Base-by-base conservation (phyloP, 2,797 vertebrate genomes). In the Pseudopleuronectes americanus region DNA sequence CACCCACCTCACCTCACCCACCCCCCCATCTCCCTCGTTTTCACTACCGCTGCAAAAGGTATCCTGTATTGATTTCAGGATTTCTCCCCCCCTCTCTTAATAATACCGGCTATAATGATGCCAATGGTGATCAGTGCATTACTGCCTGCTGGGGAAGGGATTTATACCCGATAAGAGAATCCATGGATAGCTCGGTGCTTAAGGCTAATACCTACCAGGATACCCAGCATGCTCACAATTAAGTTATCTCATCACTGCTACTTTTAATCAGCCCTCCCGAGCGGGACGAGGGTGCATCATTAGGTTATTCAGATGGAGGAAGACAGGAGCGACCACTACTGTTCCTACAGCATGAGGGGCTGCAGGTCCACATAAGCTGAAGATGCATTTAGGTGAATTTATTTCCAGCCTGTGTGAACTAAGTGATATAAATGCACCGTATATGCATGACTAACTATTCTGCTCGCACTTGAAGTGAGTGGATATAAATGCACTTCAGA, bases 31-130 rank as follows among this genome's bases (percentile, higher is more conserved):
- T 88, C 91, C 90, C 89, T 88, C 86, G 83, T 90, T 93, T 92
- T 91, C 71, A 81, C 76, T 87, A 92, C 90, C 91, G 92, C 93
- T 88, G 90, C 90, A 90, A 94, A 94, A 93, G 91, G 90, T 93
- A 93, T 93, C 91, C 92, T 92, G 90, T 93, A 92, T 93, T 89
- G 93, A 93, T 93, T 93, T 90, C 84, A 86, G 81, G 82, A 77
- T 78, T 71, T 72, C 9, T 47, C 45, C 64, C 64, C 19, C 67
- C 67, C 26, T 26, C 26, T 26, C 26, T 26, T 91, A 93, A 93
- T 93, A 93, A 92, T 89, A 87, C 85, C 75, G 76, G 58, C 83
- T 82, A 89, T 92, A 92, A 92, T 92, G 88, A 92, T 90, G 90
- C 84, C 85, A 80, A 55, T 82, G 84, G 84, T 92, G 89, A 92